Conservation (phyloP, 2,113 vertebrate species). For the Phyllostomus hastatus region DNA sequence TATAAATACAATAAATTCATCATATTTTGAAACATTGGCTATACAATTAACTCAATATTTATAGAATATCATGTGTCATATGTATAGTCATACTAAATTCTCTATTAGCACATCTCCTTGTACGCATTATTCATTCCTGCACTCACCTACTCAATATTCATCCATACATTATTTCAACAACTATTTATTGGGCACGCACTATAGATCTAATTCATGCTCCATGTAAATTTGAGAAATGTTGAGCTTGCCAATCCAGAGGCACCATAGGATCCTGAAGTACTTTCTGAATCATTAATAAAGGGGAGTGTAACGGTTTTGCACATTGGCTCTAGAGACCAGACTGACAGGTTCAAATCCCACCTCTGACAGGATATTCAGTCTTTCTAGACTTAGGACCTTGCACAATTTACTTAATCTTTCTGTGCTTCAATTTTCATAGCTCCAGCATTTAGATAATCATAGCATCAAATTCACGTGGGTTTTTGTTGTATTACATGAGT, state of each 20-base stretch:
- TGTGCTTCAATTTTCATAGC: not conserved
- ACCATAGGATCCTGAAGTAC: not conserved
- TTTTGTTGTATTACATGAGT: not conserved
- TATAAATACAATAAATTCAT: not conserved
- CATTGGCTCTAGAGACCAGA: not conserved
- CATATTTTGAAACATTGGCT: not conserved
- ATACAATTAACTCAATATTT: not conserved
- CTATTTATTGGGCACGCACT: not conserved
- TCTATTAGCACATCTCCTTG: not conserved
- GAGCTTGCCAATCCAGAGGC: not conserved
- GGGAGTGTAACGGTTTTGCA: not conserved
- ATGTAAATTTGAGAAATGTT: not conserved
- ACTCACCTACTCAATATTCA: not conserved
- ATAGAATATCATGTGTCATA: not conserved
- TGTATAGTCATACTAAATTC: not conserved
- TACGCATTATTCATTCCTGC: not conserved
- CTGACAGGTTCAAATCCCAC: not conserved
- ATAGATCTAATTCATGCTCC: not conserved
- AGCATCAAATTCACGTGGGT: not conserved
- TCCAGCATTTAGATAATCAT: not conserved
- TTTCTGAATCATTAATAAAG: not conserved
- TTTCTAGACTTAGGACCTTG: not conserved
- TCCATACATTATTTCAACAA: not conserved
- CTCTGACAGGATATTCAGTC: not conserved
- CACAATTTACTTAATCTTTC: not conserved